Evolutionary conservation across 2,888 invertebrate genomes (phyloP), one percentile per base, ranked within the genome.

Genomic region (Amaurobius ferox): DNA sequence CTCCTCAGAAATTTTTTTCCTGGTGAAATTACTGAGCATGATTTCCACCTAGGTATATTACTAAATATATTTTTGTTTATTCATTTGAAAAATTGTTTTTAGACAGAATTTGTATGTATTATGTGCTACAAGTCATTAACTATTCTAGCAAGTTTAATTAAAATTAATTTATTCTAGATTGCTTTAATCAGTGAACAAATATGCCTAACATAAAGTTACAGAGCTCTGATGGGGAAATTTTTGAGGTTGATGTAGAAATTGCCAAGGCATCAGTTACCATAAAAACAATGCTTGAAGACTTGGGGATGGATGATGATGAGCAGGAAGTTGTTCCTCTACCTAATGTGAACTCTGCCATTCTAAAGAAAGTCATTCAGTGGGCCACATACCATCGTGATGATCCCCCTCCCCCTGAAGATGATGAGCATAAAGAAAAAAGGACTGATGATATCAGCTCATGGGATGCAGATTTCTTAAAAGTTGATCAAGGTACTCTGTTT

Each of bases 371-470:
- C 19, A 95, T 88, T n/a, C 91, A 91, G 71, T 91, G 91, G 91
- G 96, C 97, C 0, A 96, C 96, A 0, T 97, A 96, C 90, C 97
- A 97, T 91, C 97, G 97, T 40, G 92, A 99, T 90, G 99, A 99
- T 91, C 97, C 98, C 29, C 96, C 97, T 79, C 95, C 97, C 90
- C 96, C 97, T 9, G 98, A 98, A 92, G 98, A 99, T 90, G 98
- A 98, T 90, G 98, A 99, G 91, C 97, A 97, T 91, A 97, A 97
- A 91, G 98, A 98, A 91, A 99, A 98, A 90, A 93, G 99, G n/a
- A 99, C 99, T 0, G 99, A 99, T 91, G 99, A 99, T 91, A 99
- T 99, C 89, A 97, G 97, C 29, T 97, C 97, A 0, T 99, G 99
- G 99, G 99, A 99, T 93, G 97, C 98, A 0, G 99, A 99, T 64